Conservation (phyloP, 2,797 vertebrate genomes). For the Petrocephalus schoutedeni region DNA sequence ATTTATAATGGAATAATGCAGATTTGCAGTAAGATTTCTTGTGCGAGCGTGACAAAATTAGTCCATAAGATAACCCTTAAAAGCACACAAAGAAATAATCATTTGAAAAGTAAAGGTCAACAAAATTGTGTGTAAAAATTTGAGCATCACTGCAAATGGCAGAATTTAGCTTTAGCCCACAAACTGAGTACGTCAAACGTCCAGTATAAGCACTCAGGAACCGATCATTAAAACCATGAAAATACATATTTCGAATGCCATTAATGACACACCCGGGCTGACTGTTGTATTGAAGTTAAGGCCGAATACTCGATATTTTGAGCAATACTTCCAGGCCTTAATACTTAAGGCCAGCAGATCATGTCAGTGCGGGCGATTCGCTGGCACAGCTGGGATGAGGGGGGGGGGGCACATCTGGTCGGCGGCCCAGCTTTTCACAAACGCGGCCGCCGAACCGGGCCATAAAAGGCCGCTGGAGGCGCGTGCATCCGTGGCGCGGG, state of each 20-base stretch:
- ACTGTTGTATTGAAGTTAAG: background rate
- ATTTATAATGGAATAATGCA: too few relatives aligned
- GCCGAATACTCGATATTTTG: background rate
- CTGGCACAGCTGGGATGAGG: background rate
- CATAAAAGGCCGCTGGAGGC: background rate
- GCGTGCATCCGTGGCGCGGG: background rate
- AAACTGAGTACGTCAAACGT: background rate
- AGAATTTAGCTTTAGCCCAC: background rate
- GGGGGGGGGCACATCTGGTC: background rate
- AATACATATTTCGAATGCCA: background rate
- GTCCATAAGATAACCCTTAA: background rate
- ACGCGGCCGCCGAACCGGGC: background rate
- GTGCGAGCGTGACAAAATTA: too few relatives aligned
- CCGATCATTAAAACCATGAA: background rate
- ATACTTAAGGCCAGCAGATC: background rate
- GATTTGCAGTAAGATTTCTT: too few relatives aligned
- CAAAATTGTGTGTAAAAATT: background rate
- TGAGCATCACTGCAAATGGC: background rate
- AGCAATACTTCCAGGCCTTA: background rate
- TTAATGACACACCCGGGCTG: background rate
- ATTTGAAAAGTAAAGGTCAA: background rate
- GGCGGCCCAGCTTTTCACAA: background rate
- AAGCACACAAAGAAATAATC: background rate
- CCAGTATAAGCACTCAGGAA: background rate
- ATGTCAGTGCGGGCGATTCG: background rate